Base-by-base conservation (phyloP, 2,113 vertebrate species). In the Piaya cayana region DNA sequence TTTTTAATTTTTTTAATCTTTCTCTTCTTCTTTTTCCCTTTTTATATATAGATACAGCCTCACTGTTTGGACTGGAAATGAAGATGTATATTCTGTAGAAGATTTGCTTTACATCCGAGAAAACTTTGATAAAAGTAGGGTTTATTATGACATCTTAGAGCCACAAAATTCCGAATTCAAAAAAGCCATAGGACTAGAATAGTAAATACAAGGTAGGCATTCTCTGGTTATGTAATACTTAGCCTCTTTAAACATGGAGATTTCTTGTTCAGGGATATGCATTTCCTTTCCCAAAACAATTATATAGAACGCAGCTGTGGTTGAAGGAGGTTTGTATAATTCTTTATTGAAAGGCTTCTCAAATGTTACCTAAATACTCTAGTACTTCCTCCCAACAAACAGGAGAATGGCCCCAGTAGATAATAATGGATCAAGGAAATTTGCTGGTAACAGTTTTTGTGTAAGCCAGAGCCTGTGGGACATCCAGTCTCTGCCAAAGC, bases 91-190 rank as follows among this genome's bases (percentile, higher is more conserved):
- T 58, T 94, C 97, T 22, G 75, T 97, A 36, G 97, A 99, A 96
- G 98, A 99, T 92, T 90, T 99, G 43, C 97, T 98, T 58, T 97
- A 90, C 59, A 98, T 98, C 97, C 98, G 98, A 84, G 92, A 97
- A n/a, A 88, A 92, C 49, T 97, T 99, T 83, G 98, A 98, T 89
- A 97, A 97, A 93, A 98, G 95, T 45, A 98, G 96, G 76, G 97
- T 99, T 95, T 99, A 99, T 95, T 99, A 99, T 34, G 99, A 99
- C 96, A 96, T 99, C 58, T 97, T 98, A 11, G 98, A 99, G 56
- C 97, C 98, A 59, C 98, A 98, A 36, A 98, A 98, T 63, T 90
- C 95, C 50, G 90, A 96, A 82, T 97, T 99, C 92, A 98, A 95
- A 93, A 96, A 96, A 88, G 97, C 98, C 36, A 96, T 98, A 81